phyloP scores from a whole-genome alignment of 2,888 invertebrate genomes.

The Lasioglossum lativentre region DNA sequence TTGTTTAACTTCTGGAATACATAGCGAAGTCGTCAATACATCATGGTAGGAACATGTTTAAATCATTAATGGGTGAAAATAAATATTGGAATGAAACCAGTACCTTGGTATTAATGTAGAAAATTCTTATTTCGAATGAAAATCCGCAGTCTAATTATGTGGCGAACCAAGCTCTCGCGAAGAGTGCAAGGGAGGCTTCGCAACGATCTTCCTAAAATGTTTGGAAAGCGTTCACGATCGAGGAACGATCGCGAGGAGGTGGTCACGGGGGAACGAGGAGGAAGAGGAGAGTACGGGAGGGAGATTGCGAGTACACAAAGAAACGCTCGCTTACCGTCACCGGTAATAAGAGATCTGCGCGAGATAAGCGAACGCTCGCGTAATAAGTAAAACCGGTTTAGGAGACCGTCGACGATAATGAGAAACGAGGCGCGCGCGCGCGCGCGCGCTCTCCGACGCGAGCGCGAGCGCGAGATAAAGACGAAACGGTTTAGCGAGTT shows the following conservation, averaged over 20 bases:
- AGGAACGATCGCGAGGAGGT: not conserved
- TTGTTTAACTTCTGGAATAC: not conserved
- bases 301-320: constrained; percentile 23
- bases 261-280: not conserved
- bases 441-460: too few relatives aligned
- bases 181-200: too few relatives aligned
- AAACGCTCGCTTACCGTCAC: constrained; percentile 52
- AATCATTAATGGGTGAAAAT: too few relatives aligned
- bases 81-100: too few relatives aligned
- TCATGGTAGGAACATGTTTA: too few relatives aligned
- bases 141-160: too few relatives aligned
- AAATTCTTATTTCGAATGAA: not conserved
- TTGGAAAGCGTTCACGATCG: not conserved
- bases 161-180: too few relatives aligned
- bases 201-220: not conserved
- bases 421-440: constrained; percentile 27
- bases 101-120: not conserved
- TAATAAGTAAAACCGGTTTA: constrained; percentile 65
- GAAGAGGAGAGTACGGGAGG: not conserved
- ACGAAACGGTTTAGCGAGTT: constrained; percentile 32
- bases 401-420: constrained; percentile 51
- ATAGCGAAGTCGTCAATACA: too few relatives aligned
- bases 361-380: constrained; percentile 58
- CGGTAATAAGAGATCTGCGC: constrained; percentile 57
- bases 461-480: constrained; percentile 27